These are phyloP conservation scores for Phalloptychus januarius DNA, from an alignment of 2,797 vertebrate species.

Conservation along the genomic window DNA sequence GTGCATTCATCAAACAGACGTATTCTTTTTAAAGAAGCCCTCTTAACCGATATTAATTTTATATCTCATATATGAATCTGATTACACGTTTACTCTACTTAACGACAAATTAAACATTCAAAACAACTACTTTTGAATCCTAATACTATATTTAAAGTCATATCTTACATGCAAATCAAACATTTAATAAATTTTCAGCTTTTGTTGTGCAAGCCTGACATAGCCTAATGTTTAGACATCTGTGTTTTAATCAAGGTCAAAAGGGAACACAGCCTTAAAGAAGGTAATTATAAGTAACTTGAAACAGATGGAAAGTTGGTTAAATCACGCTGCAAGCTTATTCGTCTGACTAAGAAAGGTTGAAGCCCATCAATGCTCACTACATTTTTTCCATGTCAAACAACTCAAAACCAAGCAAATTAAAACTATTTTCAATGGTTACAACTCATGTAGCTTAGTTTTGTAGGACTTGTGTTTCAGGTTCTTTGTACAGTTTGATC, in stretches of 20 bases:
- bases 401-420: neutral
- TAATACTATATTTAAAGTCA: neutral
- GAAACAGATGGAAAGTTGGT: neutral
- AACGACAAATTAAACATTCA: neutral
- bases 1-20: constrained; percentile 34
- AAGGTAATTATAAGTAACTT: neutral
- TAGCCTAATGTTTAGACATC: neutral
- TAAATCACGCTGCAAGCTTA: neutral
- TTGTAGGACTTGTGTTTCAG: neutral
- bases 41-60: constrained; percentile 8
- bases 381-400: neutral
- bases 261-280: neutral
- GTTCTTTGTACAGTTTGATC: neutral
- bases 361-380: neutral
- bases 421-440: neutral
- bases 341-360: neutral
- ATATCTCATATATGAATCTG: neutral
- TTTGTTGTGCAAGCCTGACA: neutral
- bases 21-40: constrained; percentile 10
- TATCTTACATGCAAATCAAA: neutral
- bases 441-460: neutral
- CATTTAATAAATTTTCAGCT: neutral
- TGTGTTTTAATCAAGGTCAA: neutral
- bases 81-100: neutral
- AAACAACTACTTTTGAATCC: neutral